Base-by-base conservation (phyloP, 2,888 invertebrate genomes). In the Troides aeacus region DNA sequence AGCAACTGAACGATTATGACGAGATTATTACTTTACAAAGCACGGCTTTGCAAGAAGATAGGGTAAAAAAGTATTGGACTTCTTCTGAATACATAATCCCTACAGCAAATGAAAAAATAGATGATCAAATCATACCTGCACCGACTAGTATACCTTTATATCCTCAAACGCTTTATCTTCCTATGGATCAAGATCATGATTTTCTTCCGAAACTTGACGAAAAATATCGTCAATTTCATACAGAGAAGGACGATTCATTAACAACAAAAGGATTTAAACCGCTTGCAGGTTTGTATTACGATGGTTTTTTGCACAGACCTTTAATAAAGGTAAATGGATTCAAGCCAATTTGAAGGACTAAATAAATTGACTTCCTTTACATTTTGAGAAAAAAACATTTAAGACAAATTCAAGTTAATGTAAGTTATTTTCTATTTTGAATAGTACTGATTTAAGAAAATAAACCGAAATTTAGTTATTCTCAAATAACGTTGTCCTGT, bases 251-350 rank as follows among this genome's bases (percentile, higher is more conserved):
- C 75, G 78, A 76, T 75, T 72, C 75, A 66, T 77, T 75, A 66
- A 74, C 81, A 53, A 79, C 75, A 76, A 64, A 62, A 39, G 84
- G 84, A 74, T 92, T 92, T 74, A 87, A 78, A 77, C 90, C 92
- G 73, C 81, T 92, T 63, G 87, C 91, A 36, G 91, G 92, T 62
- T 85, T 92, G 73, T 92, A 92, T 80, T 91, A 90, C 74, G 90
- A 92, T 74, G 90, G 92, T 68, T 91, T 82, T 83, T 81, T 91
- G 66, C 86, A 89, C 76, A 86, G 77, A 73, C 83, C 86, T 70
- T 72, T 88, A 67, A 65, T 70, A 36, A 84, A 82, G 72, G 85
- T 81, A 77, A 74, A 76, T 36, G 84, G 83, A 66, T 87, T 89
- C 76, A 73, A 80, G 65, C 86, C 86, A 0, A 74, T 73, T 18